Base-by-base conservation (phyloP, 2,797 vertebrate genomes). In the Spinibarbus caldwelli region DNA sequence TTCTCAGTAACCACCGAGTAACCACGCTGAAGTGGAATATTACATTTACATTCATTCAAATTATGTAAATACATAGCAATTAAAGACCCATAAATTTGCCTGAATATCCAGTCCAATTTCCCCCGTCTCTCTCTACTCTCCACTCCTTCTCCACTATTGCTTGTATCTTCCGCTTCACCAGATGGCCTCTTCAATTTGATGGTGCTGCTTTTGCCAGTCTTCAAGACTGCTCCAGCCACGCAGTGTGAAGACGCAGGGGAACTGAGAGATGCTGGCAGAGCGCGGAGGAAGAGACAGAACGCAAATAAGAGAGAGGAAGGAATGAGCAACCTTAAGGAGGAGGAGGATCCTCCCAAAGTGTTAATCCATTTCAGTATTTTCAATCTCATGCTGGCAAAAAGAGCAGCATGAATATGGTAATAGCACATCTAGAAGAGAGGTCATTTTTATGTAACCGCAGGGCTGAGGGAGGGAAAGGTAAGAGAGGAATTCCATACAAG, bases 131-230 rank as follows among this genome's bases (percentile, higher is more conserved):
- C 36, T 76, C 67, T 21, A 21, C 54, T 23, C 45, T 82, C 64
- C 57, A 29, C 78, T 66, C 81, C 38, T 19, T 23, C 15, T 19
- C 17, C 80, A 82, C 62, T 80, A 64, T 82, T 54, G 47, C 57
- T 83, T 83, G 84, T 66, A 87, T 90, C 91, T 93, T 90, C 89
- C 83, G 89, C 91, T 91, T 90, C 91, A 91, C 88, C 94, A 94
- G 94, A 94, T 94, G 93, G 94, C 90, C 92, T 94, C 93, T 94
- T 94, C 91, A 94, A 94, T 93, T 94, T 93, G 92, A 91, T 88
- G 91, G 89, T 67, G 67, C 87, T 85, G 89, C 93, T 89, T 91
- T 90, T 93, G 93, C 92, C 94, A 93, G 89, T 90, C 88, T 91
- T 91, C 91, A 90, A 85, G 89, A 93, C 93, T 93, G 92, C 91